Conservation (phyloP, 2,797 vertebrate genomes). For the Brotula barbata region DNA sequence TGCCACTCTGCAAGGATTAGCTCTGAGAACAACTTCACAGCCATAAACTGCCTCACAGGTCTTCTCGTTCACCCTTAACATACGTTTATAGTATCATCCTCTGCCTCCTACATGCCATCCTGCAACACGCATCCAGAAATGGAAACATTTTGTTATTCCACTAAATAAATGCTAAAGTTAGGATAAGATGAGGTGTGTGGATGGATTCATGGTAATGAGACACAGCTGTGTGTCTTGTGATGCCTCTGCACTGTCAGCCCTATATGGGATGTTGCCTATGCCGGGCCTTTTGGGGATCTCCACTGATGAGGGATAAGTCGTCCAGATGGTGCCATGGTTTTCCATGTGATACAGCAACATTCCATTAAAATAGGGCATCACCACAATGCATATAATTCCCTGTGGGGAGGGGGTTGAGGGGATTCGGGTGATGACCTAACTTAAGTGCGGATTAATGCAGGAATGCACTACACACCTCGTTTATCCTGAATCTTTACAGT, state of each 20-base stretch:
- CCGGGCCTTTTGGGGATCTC: conserved; percentile 39
- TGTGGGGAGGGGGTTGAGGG: neutral
- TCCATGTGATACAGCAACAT: conserved; percentile 43
- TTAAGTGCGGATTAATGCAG: conserved; percentile 47
- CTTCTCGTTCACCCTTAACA: conserved; percentile 32
- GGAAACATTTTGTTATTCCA: too few relatives aligned
- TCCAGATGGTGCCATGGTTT: conserved; percentile 65
- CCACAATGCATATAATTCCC: conserved; percentile 52
- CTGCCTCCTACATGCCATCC: conserved; percentile 2
- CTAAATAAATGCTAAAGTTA: too few relatives aligned
- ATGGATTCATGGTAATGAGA: conserved; percentile 18
- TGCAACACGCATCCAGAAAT: too few relatives aligned
- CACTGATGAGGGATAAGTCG: conserved; percentile 36
- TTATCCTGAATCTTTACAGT: conserved; percentile 83
- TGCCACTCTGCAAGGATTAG: conserved; percentile 77
- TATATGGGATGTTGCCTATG: conserved; percentile 30
- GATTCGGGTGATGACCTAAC: conserved; percentile 7
- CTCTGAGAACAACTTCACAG: conserved; percentile 73
- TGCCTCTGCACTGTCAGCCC: conserved; percentile 17
- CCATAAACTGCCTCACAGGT: conserved; percentile 65
- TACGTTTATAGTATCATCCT: neutral
- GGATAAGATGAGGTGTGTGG: too few relatives aligned
- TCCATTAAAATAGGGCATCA: conserved; percentile 57
- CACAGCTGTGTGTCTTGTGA: conserved; percentile 60
- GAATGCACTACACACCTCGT: conserved; percentile 74